Percentiles rank a stretch among this genome's conserved stretches.
These are phyloP conservation scores for Cyclophora albipunctata DNA, from an alignment of 2,888 invertebrate genomes.

Conservation along the genomic window DNA sequence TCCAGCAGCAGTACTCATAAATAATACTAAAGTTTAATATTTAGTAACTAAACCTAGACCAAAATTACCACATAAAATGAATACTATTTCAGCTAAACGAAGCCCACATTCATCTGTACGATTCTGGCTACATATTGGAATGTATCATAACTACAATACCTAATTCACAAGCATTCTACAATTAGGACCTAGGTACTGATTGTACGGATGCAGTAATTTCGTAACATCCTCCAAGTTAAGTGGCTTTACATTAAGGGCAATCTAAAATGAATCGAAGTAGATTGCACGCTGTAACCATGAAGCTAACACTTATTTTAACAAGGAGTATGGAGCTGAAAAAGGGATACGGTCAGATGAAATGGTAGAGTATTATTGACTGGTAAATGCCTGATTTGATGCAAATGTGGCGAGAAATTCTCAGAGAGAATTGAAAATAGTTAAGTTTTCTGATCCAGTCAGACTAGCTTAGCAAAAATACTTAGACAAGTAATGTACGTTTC, in stretches of 20 bases:
- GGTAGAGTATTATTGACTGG: no score
- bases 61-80: background rate
- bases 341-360: background rate
- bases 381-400: no score
- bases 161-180: constrained; percentile 25
- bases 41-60: no score
- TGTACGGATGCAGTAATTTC: constrained; percentile 54
- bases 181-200: constrained; percentile 47
- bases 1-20: no score
- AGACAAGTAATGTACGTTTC: no score
- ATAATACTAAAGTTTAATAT: no score
- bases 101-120: no score
- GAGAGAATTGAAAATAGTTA: background rate
- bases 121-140: no score
- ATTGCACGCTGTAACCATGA: constrained; percentile 32
- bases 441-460: no score
- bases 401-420: background rate
- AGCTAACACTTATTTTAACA: background rate
- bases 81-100: background rate
- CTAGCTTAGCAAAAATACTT: no score
- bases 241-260: constrained; percentile 41
- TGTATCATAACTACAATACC: background rate
- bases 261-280: constrained; percentile 42
- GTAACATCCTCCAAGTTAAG: constrained; percentile 43
- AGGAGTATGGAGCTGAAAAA: background rate